Percentiles rank a stretch among this genome's conserved stretches.
Evolutionary conservation across 1,140 invertebrate genomes (phyloP).

Genomic region (Macrostomum lignano): DNA sequence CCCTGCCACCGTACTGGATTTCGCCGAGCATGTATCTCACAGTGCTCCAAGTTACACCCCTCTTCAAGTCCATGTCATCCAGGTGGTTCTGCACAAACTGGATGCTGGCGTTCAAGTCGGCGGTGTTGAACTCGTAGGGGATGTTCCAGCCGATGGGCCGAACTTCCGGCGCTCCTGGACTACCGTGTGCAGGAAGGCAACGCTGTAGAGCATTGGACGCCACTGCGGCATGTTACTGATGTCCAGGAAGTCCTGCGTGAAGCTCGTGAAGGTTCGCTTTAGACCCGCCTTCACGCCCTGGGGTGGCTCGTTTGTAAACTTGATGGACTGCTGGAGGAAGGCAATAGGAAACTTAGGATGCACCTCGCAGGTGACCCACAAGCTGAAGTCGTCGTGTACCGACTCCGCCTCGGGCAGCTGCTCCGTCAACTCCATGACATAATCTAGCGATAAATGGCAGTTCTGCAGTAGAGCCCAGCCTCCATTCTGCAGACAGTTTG

Average conservation of each 20-base stretch:
- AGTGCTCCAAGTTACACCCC: slow-evolving; percentile 35
- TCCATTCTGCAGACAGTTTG: slow-evolving; percentile 15
- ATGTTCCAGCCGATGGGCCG: slow-evolving; percentile 83
- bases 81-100: slow-evolving; percentile 86
- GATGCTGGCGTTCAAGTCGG: slow-evolving; percentile 70
- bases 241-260: slow-evolving; percentile 55
- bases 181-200: slow-evolving; percentile 46
- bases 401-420: slow-evolving; percentile 35
- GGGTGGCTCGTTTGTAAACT: slow-evolving; percentile 44
- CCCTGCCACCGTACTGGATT: slow-evolving; percentile 72
- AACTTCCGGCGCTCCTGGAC: slow-evolving; percentile 58
- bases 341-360: slow-evolving; percentile 54
- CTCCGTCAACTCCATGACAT: slow-evolving; percentile 36
- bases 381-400: slow-evolving; percentile 49
- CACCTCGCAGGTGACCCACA: slow-evolving; percentile 63
- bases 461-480: slow-evolving; percentile 22
- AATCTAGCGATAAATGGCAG: slow-evolving; percentile 20
- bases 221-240: slow-evolving; percentile 63
- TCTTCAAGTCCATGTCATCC: slow-evolving; percentile 53
- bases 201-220: slow-evolving; percentile 68
- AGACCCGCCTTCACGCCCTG: slow-evolving; percentile 25
- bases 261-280: slow-evolving; percentile 33
- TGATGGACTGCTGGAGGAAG: slow-evolving; percentile 53
- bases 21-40: slow-evolving; percentile 42
- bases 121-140: slow-evolving; percentile 88